Evolutionary conservation across 1,140 invertebrate species (phyloP), one percentile per base, ranked within the genome.

Genomic region (Drosophila melanica): DNA sequence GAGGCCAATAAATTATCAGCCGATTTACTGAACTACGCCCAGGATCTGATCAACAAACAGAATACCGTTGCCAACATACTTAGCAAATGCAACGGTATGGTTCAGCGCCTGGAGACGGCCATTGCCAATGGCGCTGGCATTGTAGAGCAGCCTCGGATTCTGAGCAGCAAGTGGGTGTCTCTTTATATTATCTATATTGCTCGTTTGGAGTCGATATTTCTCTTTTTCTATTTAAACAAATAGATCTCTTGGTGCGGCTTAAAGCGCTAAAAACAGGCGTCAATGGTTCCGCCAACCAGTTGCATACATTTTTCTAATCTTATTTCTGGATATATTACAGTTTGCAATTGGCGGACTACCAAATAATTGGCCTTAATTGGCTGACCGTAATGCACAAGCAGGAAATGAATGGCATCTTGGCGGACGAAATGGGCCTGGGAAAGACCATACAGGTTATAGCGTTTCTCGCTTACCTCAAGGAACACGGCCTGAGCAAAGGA

Each of bases 311-410:
- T 48, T 20, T 6, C 12, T 39, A 11, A 18, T 47, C 1, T 0
- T 20, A 11, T 9, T 11, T 37, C 8, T 35, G 2, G 10, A 39
- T 58, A 3, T n/a, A 11, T 45, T 54, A 72, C 81, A 95, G 95
- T 39, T 92, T 96, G 63, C 95, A 94, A 82, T 93, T 99, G 71
- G 96, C 97, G 6, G 94, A 95, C 14, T 99, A 99, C 92, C 98
- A 99, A 93, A 93, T 99, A 92, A 95, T 99, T 20, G 98, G 98
- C 7, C 93, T 99, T 0, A 99, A 99, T 92, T 99, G 98, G 98
- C 92, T 99, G 0, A 94, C 95, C 0, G 95, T 99, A 3, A 95
- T 99, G 93, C 96, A 98, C 87, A 94, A 95, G 27, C 96, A 98
- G 77, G 94, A 96, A 33, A 94, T 99, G 2, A 99, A 98, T 92